Base-by-base conservation (phyloP, 2,888 invertebrate species). In the Plemyria rubiginata region DNA sequence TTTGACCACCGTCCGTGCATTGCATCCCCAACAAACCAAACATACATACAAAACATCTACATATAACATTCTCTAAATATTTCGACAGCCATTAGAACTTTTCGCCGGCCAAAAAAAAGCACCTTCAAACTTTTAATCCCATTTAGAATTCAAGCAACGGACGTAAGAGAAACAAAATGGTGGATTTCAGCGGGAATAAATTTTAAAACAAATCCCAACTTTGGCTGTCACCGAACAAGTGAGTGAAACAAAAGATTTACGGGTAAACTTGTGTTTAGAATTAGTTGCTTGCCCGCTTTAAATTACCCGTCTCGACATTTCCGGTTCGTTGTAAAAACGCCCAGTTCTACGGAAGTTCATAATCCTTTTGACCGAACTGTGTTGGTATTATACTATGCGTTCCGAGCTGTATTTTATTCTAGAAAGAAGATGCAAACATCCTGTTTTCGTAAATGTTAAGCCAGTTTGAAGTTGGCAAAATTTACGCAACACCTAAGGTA, bases 241-340 rank as follows among this genome's bases (percentile, higher is more conserved):
- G 81, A 82, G 78, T 78, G 80, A 87, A 88, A 88, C 88, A 87
- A 83, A 86, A 90, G 89, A 91, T 91, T 90, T 90, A 90, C 86
- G 86, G 76, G 74, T 66, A 80, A 89, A 89, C 82, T 90, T 90
- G 81, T 78, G 74, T 76, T 87, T 85, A 86, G 87, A 82, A 84
- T 85, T 82, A 84, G 79, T 85, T 85, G 78, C 71, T 7, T 65
- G 56, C 48, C 38, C 46, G 53, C 41, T 65, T 65, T 65, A 61
- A 60, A 65, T 57, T 65, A 60, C 46, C 54, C 41, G 52, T 59
- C 58, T 61, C 45, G 53, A 63, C 51, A 29, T 62, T 63, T 59
- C 63, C 55, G 57, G 51, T 50, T 43, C 9, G 29, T n/a, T 48
- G 29, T 46, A 51, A 63, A 59, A 59, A 57, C 13, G 12, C 49